These are phyloP conservation scores for Neoascia interrupta DNA, from an alignment of 2,888 invertebrate species.

Conservation along the genomic window DNA sequence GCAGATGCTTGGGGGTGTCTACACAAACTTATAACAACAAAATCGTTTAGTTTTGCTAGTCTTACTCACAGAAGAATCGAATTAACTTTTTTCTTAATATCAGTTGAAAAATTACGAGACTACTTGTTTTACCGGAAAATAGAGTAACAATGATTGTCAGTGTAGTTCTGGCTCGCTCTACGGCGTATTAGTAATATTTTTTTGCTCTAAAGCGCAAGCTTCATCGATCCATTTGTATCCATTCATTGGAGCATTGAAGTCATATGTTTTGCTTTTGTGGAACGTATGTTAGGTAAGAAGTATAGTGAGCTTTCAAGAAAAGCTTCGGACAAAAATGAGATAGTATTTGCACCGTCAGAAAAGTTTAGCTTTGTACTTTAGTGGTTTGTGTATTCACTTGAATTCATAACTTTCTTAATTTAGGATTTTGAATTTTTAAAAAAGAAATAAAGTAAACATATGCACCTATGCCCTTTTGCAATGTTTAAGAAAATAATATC, in stretches of 20 bases:
- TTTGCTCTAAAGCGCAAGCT: constrained; percentile 50
- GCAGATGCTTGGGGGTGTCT: too few species aligned
- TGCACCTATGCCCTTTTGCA: too few species aligned
- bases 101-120: constrained; percentile 11
- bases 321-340: background rate
- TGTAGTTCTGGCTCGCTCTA: constrained; percentile 64
- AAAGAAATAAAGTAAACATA: too few species aligned
- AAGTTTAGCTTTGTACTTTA: too few species aligned
- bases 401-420: too few species aligned
- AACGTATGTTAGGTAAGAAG: constrained; percentile 18
- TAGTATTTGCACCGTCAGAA: background rate
- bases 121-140: constrained; percentile 67
- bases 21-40: too few species aligned
- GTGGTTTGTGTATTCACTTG: too few species aligned
- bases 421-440: too few species aligned
- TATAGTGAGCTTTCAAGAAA: constrained; percentile 1
- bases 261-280: constrained; percentile 22
- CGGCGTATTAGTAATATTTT: constrained; percentile 62
- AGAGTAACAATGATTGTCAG: constrained; percentile 41
- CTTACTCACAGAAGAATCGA: constrained; percentile 13
- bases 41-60: too few species aligned
- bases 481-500: too few species aligned
- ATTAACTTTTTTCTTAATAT: constrained; percentile 4
- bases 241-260: constrained; percentile 58
- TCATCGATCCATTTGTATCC: constrained; percentile 55